Conservation (phyloP, 2,888 invertebrate species). For the Mechanitis messenoides region DNA sequence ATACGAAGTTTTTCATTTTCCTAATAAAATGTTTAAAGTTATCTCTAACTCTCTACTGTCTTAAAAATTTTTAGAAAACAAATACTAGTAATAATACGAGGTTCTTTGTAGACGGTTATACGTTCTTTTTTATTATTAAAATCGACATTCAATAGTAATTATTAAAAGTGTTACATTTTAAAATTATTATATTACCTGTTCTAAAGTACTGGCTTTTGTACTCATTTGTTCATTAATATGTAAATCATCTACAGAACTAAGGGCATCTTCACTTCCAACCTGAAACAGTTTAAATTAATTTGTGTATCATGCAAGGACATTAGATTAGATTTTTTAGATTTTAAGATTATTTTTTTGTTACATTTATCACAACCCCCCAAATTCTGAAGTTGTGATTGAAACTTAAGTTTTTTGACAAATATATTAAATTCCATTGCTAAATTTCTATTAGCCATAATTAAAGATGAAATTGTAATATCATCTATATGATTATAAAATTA, state of each 20-base stretch:
- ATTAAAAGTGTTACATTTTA: too few species aligned
- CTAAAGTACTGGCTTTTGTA: slow-evolving; percentile 60
- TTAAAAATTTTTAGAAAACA: background rate
- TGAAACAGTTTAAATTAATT: slow-evolving; percentile 36
- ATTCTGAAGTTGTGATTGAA: too few species aligned
- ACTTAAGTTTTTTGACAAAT: too few species aligned
- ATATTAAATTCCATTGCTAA: too few species aligned
- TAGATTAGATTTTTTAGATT: background rate
- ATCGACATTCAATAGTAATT: too few species aligned
- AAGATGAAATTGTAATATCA: too few species aligned
- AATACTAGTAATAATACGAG: background rate
- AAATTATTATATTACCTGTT: slow-evolving; percentile 49
- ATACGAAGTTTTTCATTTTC: slow-evolving; percentile 68
- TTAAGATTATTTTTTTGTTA: background rate
- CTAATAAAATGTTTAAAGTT: slow-evolving; percentile 36
- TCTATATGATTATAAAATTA: too few species aligned
- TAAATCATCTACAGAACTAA: slow-evolving; percentile 73
- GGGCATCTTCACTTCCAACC: slow-evolving; percentile 80
- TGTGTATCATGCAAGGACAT: background rate
- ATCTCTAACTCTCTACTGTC: background rate
- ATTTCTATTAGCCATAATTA: too few species aligned
- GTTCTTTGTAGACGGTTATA: too few species aligned
- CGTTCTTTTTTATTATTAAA: too few species aligned
- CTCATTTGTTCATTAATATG: slow-evolving; percentile 65
- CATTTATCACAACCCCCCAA: too few species aligned